Conservation (phyloP, 2,888 invertebrate species). For the Chymomyza caudatula region DNA sequence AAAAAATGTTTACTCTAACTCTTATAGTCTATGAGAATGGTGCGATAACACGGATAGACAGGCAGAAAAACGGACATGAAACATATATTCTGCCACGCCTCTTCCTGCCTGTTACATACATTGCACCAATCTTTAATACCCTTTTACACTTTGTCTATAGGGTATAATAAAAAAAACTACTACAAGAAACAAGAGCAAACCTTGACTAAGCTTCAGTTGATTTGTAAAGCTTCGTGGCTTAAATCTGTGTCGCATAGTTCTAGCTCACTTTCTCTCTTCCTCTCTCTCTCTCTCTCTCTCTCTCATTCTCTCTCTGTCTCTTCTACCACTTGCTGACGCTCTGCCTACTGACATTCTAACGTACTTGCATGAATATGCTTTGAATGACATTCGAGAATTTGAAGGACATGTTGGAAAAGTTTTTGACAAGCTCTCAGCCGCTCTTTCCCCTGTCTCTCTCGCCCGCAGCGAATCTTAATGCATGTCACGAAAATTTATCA, state of each 20-base stretch:
- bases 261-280: background rate
- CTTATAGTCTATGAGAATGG: no score
- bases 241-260: constrained; percentile 3
- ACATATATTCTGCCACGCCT: no score
- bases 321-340: constrained; percentile 39
- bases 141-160: background rate
- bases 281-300: constrained; percentile 8
- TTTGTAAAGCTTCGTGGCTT: constrained; percentile 55
- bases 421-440: background rate
- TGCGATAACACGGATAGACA: no score
- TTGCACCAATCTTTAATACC: background rate
- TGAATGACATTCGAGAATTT: constrained; percentile 58
- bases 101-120: background rate
- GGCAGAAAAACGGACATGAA: no score
- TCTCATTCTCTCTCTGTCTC: background rate
- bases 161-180: background rate
- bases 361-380: constrained; percentile 11
- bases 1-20: no score
- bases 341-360: background rate
- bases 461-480: constrained; percentile 24
- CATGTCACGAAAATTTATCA: constrained; percentile 54
- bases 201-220: constrained; percentile 58
- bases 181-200: background rate
- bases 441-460: background rate
- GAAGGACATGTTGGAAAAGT: constrained; percentile 38